Base-by-base conservation (phyloP, 2,113 vertebrate genomes). In the Colaptes auratus region DNA sequence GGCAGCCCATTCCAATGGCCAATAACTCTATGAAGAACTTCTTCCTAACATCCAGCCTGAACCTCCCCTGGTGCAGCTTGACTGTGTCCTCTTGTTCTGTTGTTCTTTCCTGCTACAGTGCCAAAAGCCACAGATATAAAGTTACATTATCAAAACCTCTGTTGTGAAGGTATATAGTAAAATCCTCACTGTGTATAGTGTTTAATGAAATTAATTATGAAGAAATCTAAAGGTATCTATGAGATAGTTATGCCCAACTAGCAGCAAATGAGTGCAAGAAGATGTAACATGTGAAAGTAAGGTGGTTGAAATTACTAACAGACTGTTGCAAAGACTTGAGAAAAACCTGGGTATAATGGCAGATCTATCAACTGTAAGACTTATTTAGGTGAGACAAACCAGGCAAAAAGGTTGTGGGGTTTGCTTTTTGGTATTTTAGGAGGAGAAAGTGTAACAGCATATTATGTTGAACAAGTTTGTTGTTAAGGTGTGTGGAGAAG, bases 391-490 rank as follows among this genome's bases (percentile, higher is more conserved):
- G 18, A 66, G 19, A 59, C 13, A 92, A 65, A 39, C 36, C 19
- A 35, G 12, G 12, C 4, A 50, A 64, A 64, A 63, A 50, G 18
- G 23, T 8, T 58, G 50, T 52, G 23, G 12, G 50, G 23, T 52
- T 52, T 50, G 48, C 7, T 50, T 50, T 12, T 50, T 52, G 50
- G 25, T 50, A n/a, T 5, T 5, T 1, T 4, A 3, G 31, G 5
- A 0, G 2, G 5, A 5, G 4, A 4, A 5, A 2, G 3, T 12
- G 6, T 25, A 82, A 72, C 2, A 63, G 16, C 10, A 13, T 58
- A 77, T 23, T 67, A 39, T 5, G 67, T 0, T 66, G 28, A 66
- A 63, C 14, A 36, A 78, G 10, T 4, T 77, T 60, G 33, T 31
- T 60, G 56, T 18, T 59, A 59, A 63, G 12, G 31, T 44, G 4